Percentiles rank a stretch among this genome's conserved stretches.
phyloP scores from a whole-genome alignment of 2,113 vertebrate species.

The Casuarius casuarius region DNA sequence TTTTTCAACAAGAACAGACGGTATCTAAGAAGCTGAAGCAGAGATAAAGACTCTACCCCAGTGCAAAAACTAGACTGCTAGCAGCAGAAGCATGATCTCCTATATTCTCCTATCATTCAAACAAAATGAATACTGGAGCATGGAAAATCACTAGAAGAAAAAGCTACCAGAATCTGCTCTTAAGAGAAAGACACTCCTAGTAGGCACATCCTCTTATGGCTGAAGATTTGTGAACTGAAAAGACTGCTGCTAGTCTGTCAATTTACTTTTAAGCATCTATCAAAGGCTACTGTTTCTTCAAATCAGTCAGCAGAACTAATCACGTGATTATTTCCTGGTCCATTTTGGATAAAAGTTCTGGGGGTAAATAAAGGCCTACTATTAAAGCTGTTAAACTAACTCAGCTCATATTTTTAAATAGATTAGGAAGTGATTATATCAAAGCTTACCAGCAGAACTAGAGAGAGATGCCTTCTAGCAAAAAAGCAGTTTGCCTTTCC shows the following conservation, averaged over 20 bases:
- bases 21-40: not conserved
- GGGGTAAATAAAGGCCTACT: not conserved
- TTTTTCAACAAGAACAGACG: not conserved
- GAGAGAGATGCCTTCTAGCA: not conserved
- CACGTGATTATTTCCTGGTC: not conserved
- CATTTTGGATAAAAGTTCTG: not conserved
- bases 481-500: not conserved
- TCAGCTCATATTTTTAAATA: not conserved
- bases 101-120: not conserved
- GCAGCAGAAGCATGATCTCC: not conserved
- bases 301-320: not conserved
- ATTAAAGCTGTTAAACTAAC: slow-evolving; percentile 25
- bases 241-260: not conserved
- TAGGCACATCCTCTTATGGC: not conserved
- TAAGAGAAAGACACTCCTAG: not conserved
- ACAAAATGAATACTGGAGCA: not conserved
- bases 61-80: not conserved
- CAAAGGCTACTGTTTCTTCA: not conserved
- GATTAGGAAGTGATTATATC: not conserved
- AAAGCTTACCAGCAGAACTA: not conserved
- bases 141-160: not conserved
- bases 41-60: fast-evolving
- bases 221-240: not conserved
- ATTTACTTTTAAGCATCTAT: not conserved
- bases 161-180: not conserved